Evolutionary conservation across 2,888 invertebrate species (phyloP), one percentile per base, ranked within the genome.

Genomic region (Ornithoptera alexandrae): DNA sequence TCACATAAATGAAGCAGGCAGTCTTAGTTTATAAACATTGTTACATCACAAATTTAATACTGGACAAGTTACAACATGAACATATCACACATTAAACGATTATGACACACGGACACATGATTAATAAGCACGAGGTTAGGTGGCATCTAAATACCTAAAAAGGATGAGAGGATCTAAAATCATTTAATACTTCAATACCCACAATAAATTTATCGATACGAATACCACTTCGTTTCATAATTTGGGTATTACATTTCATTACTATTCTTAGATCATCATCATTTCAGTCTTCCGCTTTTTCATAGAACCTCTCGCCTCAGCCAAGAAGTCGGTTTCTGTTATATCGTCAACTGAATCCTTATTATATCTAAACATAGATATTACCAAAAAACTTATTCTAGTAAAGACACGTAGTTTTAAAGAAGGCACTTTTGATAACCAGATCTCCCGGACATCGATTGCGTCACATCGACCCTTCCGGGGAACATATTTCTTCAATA

Each of bases 31-130:
- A 74, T 75, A 73, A 71, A 72, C 74, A 76, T 71, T 71, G 72
- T 74, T 76, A 75, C 75, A 79, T 78, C 76, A 79, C 77, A 79
- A 82, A 81, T 79, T 73, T 86, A 87, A 87, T 87, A 87, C 87
- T 87, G 86, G 79, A 81, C 80, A 81, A 74, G 80, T 84, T 78
- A 50, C 76, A 82, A 82, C 80, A 83, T 81, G 73, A 72, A 76
- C 78, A 81, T 82, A 86, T 85, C 84, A 84, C 86, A 84, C 83
- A 12, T 42, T 42, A 42, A 42, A 42, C 42, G 42, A 42, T 42
- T 42, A 42, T 20, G 18, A 39, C 10, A 39, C 62, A 39, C 58
- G 30, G 58, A 22, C 62, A 46, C 56, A 56, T 18, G 20, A 15
- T 56, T 56, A 4, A 20, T 7, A 56, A 20, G 30, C 22, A 50